Evolutionary conservation across 2,113 vertebrate genomes (phyloP).

Genomic region (Oncorhynchus tshawytscha): DNA sequence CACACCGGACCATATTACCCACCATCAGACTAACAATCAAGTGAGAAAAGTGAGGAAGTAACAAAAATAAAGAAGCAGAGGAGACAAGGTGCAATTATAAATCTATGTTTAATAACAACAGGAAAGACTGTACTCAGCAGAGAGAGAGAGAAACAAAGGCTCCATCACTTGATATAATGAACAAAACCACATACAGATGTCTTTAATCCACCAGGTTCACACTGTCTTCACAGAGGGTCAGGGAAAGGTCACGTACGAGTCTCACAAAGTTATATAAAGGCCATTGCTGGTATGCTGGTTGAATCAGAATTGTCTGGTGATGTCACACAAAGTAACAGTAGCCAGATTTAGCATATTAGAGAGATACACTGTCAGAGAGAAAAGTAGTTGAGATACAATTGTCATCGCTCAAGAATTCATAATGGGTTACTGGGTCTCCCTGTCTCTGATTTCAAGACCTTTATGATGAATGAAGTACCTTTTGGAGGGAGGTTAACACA

Average conservation of each 20-base stretch:
- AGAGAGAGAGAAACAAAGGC: neutral
- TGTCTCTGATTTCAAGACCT: conserved; percentile 34
- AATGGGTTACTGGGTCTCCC: conserved; percentile 14
- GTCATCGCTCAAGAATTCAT: conserved; percentile 16
- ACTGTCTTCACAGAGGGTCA: no score
- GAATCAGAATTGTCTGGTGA: conserved; percentile 30
- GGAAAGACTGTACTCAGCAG: neutral
- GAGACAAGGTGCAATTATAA: neutral
- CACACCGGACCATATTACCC: no score
- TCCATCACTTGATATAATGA: neutral
- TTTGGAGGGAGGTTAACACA: conserved; percentile 48
- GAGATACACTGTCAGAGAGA: conserved; percentile 25
- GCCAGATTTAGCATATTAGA: conserved; percentile 24
- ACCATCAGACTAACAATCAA: no score
- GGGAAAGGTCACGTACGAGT: conserved; percentile 10
- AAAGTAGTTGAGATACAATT: conserved; percentile 34
- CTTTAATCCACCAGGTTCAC: neutral
- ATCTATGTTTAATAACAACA: conserved; percentile 1
- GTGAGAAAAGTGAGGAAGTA: no score
- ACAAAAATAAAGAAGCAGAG: neutral
- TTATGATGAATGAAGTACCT: no score
- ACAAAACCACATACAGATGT: neutral
- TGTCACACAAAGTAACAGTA: conserved; percentile 37
- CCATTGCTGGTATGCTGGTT: conserved; percentile 37
- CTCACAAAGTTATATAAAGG: conserved; percentile 44